A percentile compares a stretch with the other conserved stretches of the same genome.
These are phyloP conservation scores for Calliopsis andreniformis DNA, from an alignment of 1,140 invertebrate genomes.

Conservation along the genomic window DNA sequence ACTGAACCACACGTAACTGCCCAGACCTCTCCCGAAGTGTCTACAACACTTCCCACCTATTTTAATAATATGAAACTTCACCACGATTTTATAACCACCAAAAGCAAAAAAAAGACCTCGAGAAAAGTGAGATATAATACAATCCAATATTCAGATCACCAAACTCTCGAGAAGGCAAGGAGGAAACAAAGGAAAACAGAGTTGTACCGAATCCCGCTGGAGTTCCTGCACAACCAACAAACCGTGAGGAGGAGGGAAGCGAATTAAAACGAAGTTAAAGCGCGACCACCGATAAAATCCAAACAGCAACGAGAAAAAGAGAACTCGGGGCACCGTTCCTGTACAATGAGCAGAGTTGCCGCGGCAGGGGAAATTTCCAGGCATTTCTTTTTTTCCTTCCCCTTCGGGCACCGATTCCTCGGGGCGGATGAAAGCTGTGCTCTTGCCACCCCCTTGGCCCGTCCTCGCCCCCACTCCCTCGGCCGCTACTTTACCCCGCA, in stretches of 20 bases:
- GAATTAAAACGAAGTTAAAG: slow-evolving; percentile 35
- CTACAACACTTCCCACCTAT: no score
- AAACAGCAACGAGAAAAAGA: not conserved
- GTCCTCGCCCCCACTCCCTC: no score
- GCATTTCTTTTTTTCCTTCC: not conserved
- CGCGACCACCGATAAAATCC: slow-evolving; percentile 2
- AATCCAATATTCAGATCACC: no score
- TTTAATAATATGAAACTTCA: no score
- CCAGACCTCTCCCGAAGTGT: no score
- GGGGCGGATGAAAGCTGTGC: slow-evolving; percentile 1
- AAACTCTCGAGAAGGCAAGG: no score
- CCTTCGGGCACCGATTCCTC: not conserved
- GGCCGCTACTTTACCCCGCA: no score
- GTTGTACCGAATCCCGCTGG: not conserved
- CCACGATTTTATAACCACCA: no score
- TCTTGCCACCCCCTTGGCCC: not conserved
- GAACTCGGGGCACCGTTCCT: not conserved
- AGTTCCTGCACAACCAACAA: not conserved
- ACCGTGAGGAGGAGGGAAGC: not conserved
- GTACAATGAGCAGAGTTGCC: slow-evolving; percentile 5
- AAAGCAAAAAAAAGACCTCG: no score
- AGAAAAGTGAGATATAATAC: no score
- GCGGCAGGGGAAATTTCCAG: not conserved
- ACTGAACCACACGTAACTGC: no score
- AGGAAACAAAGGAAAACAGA: no score